Percentiles rank a stretch among this genome's conserved stretches.
These are phyloP conservation scores for Amia ocellicauda DNA, from an alignment of 2,113 vertebrate genomes.

Conservation along the genomic window DNA sequence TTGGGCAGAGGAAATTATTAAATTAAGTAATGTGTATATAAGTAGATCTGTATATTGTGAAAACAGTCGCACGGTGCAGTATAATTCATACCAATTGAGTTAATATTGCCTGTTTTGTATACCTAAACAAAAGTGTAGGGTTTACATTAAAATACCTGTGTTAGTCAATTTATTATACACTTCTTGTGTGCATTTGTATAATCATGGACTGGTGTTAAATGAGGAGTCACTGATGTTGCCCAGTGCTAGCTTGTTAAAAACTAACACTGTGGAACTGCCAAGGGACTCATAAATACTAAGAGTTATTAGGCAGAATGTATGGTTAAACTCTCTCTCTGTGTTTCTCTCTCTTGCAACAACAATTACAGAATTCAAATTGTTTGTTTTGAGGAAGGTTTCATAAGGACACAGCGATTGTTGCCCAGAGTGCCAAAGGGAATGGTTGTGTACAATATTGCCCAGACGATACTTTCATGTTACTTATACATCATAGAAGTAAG, in stretches of 20 bases:
- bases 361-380: slow-evolving; percentile 19
- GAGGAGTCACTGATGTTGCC: slow-evolving; percentile 34
- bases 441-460: background rate
- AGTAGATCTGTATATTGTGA: too few species aligned
- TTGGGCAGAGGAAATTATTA: too few species aligned
- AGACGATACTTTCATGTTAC: background rate
- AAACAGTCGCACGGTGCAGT: too few species aligned
- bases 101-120: too few species aligned
- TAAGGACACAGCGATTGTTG: slow-evolving; percentile 20
- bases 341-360: slow-evolving; percentile 18
- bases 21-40: too few species aligned
- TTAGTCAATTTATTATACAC: background rate
- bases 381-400: slow-evolving; percentile 19
- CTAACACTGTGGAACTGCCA: slow-evolving; percentile 33
- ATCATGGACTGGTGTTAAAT: slow-evolving; percentile 19
- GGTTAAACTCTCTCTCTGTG: too few species aligned
- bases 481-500: too few species aligned
- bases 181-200: slow-evolving; percentile 17
- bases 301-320: slow-evolving; percentile 26
- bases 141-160: background rate
- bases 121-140: too few species aligned
- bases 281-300: slow-evolving; percentile 38
- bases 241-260: slow-evolving; percentile 38
- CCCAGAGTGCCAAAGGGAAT: background rate
- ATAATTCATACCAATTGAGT: too few species aligned